Percentiles rank a stretch among this genome's conserved stretches.
These are phyloP conservation scores for Neoarius graeffei DNA, from an alignment of 2,113 vertebrate species.

Conservation along the genomic window DNA sequence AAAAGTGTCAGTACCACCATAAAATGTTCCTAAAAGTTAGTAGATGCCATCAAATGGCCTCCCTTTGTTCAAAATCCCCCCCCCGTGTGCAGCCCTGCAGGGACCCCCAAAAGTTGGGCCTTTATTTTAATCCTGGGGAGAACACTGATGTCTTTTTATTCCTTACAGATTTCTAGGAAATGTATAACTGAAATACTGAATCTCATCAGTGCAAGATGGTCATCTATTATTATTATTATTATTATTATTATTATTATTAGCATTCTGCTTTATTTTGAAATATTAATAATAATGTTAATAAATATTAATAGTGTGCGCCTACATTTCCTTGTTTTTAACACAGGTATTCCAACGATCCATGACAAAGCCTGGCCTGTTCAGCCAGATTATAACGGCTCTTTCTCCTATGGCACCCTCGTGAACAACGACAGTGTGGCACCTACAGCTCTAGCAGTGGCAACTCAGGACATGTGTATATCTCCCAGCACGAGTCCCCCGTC, in stretches of 20 bases:
- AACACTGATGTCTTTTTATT: no score
- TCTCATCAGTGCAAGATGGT: background rate
- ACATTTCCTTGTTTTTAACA: background rate
- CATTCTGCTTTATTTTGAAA: background rate
- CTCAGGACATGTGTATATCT: constrained; percentile 69
- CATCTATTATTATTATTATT: background rate
- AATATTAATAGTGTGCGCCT: background rate
- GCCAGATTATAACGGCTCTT: constrained; percentile 87
- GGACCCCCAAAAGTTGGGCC: no score
- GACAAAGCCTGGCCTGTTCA: constrained; percentile 84
- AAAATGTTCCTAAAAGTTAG: no score
- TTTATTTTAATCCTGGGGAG: no score
- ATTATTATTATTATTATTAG: background rate
- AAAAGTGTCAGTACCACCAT: no score
- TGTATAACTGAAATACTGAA: background rate
- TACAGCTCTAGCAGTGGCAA: constrained; percentile 69
- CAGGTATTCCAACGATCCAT: constrained; percentile 90
- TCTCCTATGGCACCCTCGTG: constrained; percentile 91
- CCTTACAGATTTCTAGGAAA: background rate
- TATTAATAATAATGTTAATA: background rate
- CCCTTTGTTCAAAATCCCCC: no score
- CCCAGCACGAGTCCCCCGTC: constrained; percentile 59
- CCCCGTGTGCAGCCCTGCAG: no score
- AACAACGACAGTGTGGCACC: constrained; percentile 82
- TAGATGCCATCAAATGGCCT: no score